phyloP scores from a whole-genome alignment of 1,140 invertebrate genomes.

The Drosophila insularis region DNA sequence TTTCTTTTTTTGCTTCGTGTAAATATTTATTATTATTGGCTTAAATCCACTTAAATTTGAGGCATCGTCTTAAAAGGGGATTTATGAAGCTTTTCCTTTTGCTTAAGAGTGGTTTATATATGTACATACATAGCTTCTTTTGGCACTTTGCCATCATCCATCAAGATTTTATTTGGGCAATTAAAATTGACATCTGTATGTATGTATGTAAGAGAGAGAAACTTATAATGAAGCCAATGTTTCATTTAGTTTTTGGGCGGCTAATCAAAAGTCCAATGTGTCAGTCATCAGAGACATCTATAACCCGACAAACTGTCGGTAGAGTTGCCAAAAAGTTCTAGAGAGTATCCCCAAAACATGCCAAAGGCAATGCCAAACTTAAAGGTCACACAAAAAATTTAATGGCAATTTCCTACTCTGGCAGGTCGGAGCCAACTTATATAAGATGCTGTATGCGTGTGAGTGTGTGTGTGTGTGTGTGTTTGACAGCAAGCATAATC shows the following conservation, averaged over 20 bases:
- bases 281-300: constrained; percentile 7
- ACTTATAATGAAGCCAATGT: constrained; percentile 28
- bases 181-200: constrained; percentile 23
- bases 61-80: background rate
- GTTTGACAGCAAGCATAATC: constrained; percentile 28
- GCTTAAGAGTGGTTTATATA: background rate
- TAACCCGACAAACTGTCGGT: constrained; percentile 7
- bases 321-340: constrained; percentile 17
- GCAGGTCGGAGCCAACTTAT: constrained; percentile 44
- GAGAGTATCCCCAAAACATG: background rate
- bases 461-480: constrained; percentile 32
- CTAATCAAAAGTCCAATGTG: constrained; percentile 26
- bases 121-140: too few relatives aligned
- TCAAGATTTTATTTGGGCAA: constrained; percentile 23
- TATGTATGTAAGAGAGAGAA: constrained; percentile 2
- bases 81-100: background rate
- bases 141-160: background rate
- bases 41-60: constrained; percentile 9
- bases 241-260: constrained; percentile 10
- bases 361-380: constrained; percentile 33
- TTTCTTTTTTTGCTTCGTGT: constrained; percentile 27
- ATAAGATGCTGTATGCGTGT: constrained; percentile 7
- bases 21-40: constrained; percentile 39
- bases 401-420: constrained; percentile 54
- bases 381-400: constrained; percentile 66